Conservation (phyloP, 2,113 vertebrate genomes). For the Peromyscus leucopus region DNA sequence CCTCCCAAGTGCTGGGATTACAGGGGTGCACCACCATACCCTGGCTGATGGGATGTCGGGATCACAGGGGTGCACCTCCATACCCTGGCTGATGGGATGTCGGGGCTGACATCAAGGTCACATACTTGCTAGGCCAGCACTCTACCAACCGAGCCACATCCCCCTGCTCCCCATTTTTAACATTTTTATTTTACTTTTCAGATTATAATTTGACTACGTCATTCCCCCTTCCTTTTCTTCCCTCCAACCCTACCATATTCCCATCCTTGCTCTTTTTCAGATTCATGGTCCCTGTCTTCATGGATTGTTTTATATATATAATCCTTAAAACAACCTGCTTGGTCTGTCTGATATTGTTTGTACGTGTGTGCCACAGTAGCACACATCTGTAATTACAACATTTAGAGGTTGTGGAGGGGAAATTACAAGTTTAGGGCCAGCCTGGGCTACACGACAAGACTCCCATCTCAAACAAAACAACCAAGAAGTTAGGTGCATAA, state of each 20-base stretch:
- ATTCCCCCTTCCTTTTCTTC: neutral
- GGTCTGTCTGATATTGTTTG: neutral
- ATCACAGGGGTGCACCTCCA: neutral
- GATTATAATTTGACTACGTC: neutral
- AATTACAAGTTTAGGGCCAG: neutral
- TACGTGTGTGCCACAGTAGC: neutral
- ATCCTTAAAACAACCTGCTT: neutral
- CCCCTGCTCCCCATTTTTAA: neutral
- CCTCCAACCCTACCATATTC: too few relatives aligned
- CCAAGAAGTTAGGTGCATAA: neutral
- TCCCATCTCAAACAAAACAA: neutral
- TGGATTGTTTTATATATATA: too few relatives aligned
- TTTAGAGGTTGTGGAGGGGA: neutral
- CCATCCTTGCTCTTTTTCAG: neutral
- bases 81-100: too few relatives aligned
- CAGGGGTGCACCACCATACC: too few relatives aligned
- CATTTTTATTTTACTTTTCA: neutral
- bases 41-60: too few relatives aligned
- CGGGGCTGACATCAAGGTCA: too few relatives aligned
- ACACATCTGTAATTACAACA: neutral
- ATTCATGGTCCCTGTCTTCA: neutral
- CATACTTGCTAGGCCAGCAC: neutral
- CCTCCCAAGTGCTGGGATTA: too few relatives aligned
- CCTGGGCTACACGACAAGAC: neutral
- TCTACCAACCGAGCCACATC: neutral